These are phyloP conservation scores for Schizothorax lantsangensis DNA, from an alignment of 2,797 vertebrate species.

Conservation along the genomic window DNA sequence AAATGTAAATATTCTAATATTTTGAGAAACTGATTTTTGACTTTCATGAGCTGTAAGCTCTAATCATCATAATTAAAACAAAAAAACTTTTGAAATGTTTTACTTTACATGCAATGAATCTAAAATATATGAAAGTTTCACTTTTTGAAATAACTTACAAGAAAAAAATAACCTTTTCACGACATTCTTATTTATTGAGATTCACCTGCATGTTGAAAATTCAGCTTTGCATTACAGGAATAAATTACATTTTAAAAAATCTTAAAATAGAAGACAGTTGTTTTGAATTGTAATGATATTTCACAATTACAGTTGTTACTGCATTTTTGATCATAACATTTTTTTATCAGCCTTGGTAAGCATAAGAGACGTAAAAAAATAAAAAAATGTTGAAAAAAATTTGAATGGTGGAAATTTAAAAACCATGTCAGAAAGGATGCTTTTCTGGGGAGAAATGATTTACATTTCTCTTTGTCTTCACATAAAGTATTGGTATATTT, in stretches of 20 bases:
- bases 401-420: not conserved
- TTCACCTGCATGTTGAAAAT: not conserved
- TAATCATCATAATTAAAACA: too few relatives aligned
- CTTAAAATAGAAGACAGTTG: not conserved
- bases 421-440: not conserved
- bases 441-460: not conserved
- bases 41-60: too few relatives aligned
- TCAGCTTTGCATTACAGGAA: not conserved
- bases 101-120: too few relatives aligned
- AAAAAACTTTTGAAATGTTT: too few relatives aligned
- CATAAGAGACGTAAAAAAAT: not conserved
- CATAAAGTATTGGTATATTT: not conserved
- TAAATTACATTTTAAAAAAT: too few relatives aligned
- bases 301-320: not conserved
- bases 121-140: too few relatives aligned
- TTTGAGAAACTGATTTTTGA: too few relatives aligned
- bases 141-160: too few relatives aligned
- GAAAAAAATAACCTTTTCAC: too few relatives aligned
- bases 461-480: not conserved
- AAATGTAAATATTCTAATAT: too few relatives aligned
- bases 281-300: not conserved
- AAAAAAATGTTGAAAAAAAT: too few relatives aligned
- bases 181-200: too few relatives aligned
- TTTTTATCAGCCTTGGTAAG: not conserved
- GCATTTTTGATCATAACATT: not conserved